Evolutionary conservation across 1,140 invertebrate species (phyloP).

Genomic region (Drosophila persimilis): DNA sequence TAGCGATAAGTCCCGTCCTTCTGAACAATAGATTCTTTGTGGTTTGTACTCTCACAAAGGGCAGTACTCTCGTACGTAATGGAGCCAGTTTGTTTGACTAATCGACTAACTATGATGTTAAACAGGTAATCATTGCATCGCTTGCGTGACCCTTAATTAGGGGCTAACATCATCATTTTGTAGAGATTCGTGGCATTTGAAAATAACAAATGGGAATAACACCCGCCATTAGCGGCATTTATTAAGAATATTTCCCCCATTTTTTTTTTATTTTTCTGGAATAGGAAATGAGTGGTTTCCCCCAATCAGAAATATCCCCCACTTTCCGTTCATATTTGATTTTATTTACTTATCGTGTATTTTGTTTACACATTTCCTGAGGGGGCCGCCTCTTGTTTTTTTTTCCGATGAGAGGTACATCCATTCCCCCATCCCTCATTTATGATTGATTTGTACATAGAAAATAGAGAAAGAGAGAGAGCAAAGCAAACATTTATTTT

Average conservation of each 20-base stretch:
- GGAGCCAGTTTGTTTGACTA: constrained; percentile 15
- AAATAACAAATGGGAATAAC: no score
- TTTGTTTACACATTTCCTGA: constrained; percentile 28
- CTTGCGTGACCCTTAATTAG: constrained; percentile 33
- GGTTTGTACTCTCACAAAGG: not conserved
- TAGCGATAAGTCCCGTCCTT: not conserved
- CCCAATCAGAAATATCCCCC: not conserved
- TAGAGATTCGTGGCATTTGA: no score
- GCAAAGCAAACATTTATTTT: constrained; percentile 7
- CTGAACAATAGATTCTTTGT: no score
- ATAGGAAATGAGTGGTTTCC: not conserved
- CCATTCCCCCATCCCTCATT: constrained; percentile 1
- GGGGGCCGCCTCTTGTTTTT: constrained; percentile 29
- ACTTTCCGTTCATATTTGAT: constrained; percentile 31
- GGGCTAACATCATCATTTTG: not conserved
- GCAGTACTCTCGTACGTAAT: no score
- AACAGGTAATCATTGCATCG: constrained; percentile 11
- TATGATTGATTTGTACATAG: constrained; percentile 36
- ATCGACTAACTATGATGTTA: constrained; percentile 6
- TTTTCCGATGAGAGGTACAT: constrained; percentile 19
- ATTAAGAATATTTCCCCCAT: not conserved
- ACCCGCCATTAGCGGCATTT: not conserved
- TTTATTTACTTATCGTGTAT: constrained; percentile 29
- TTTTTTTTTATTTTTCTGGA: constrained; percentile 10
- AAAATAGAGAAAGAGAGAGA: not conserved